These are phyloP conservation scores for Gopherus flavomarginatus DNA, from an alignment of 2,113 vertebrate genomes.

Conservation along the genomic window DNA sequence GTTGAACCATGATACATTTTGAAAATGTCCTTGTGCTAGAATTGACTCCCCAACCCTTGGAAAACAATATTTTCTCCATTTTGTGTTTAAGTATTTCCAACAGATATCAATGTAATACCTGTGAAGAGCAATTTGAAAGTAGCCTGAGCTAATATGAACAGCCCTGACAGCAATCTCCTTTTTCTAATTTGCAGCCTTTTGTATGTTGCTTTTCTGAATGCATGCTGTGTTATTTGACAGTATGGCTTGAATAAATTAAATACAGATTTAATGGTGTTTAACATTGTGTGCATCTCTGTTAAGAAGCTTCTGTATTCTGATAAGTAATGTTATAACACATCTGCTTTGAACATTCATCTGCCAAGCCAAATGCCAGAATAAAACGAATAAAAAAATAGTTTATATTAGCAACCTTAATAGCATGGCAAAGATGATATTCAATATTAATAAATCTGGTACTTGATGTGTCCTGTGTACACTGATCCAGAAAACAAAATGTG, in stretches of 20 bases:
- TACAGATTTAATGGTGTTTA: not conserved
- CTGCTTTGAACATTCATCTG: rapidly evolving
- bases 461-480: not conserved
- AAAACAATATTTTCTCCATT: not conserved
- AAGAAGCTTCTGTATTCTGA: constrained; percentile 3
- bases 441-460: not conserved
- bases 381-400: constrained; percentile 22
- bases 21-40: not conserved
- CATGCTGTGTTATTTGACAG: not conserved
- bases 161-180: not conserved
- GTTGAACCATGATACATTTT: too few relatives aligned
- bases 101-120: not conserved
- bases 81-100: not conserved
- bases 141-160: not conserved
- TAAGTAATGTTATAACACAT: not conserved
- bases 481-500: not conserved
- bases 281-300: not conserved
- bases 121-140: not conserved
- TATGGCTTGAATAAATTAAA: not conserved
- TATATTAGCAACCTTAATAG: not conserved
- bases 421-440: not conserved
- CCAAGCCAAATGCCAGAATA: constrained; percentile 3
- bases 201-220: not conserved
- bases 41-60: not conserved
- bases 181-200: not conserved